These are phyloP conservation scores for Penelope pileata DNA, from an alignment of 2,113 vertebrate species.

Conservation along the genomic window DNA sequence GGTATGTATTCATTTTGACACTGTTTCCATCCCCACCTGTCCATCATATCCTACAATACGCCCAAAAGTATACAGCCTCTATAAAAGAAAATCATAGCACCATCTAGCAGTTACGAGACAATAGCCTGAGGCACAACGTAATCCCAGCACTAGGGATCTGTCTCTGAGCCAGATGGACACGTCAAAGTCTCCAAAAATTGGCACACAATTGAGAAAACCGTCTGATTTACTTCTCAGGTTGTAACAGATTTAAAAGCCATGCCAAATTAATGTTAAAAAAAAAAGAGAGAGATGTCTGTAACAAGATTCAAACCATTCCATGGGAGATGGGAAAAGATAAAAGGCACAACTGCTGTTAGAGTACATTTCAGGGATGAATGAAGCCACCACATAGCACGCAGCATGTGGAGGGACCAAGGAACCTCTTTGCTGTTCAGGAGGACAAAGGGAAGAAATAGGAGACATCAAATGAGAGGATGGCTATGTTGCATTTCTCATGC, in stretches of 20 bases:
- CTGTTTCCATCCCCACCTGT: background rate
- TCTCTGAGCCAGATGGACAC: background rate
- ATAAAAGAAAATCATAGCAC: background rate
- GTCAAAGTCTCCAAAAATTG: background rate
- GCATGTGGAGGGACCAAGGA: background rate
- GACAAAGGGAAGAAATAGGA: background rate
- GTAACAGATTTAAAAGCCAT: background rate
- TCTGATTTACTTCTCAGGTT: background rate
- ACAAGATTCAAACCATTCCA: background rate
- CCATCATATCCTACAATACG: background rate
- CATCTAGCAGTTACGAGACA: background rate
- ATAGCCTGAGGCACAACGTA: background rate
- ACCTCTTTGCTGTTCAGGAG: background rate
- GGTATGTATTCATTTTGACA: background rate
- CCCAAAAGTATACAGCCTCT: background rate
- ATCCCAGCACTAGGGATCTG: background rate
- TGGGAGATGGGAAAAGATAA: background rate
- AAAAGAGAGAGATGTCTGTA: accelerated
- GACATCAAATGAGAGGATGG: background rate
- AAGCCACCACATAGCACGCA: background rate
- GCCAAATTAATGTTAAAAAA: background rate
- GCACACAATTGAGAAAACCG: background rate
- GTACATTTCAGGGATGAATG: background rate
- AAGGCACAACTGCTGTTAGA: background rate
- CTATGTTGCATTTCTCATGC: background rate